Conservation (phyloP, 2,888 invertebrate species). For the Cataglyphis altisquamis region DNA sequence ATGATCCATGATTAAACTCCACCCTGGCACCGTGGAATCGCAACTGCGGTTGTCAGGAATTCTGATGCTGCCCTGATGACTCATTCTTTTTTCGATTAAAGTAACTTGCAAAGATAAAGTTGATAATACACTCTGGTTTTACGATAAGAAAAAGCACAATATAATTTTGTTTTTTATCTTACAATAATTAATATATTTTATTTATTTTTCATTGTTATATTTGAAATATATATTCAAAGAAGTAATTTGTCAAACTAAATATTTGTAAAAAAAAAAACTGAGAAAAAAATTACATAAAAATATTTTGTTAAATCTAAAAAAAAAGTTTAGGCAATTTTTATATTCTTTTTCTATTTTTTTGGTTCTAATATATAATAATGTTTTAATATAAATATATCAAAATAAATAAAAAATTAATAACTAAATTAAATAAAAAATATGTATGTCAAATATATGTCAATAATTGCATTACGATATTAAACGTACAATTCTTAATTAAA, state of each 20-base stretch:
- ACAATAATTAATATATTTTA: background rate
- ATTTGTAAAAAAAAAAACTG: background rate
- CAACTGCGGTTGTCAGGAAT: conserved; percentile 76
- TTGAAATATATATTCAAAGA: background rate
- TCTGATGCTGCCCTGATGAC: conserved; percentile 82
- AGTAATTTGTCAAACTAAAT: background rate
- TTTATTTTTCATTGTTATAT: background rate
- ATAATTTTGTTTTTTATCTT: background rate
- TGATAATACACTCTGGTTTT: background rate
- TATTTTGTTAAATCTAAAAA: background rate
- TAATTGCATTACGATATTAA: background rate
- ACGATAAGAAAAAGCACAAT: background rate
- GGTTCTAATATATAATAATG: background rate
- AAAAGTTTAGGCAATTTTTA: background rate
- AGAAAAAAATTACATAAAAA: background rate
- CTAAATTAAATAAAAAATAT: background rate
- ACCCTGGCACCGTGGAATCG: conserved; percentile 79
- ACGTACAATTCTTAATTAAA: background rate
- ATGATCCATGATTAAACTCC: conserved; percentile 83
- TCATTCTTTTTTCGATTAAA: conserved; percentile 22
- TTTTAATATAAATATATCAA: conserved; percentile 16
- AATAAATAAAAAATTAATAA: background rate
- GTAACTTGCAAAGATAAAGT: background rate
- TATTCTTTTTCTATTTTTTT: background rate
- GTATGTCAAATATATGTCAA: background rate